Percentiles rank a stretch among this genome's conserved stretches.
Conservation (phyloP, 2,113 vertebrate species). For the Oenanthe oenanthe region DNA sequence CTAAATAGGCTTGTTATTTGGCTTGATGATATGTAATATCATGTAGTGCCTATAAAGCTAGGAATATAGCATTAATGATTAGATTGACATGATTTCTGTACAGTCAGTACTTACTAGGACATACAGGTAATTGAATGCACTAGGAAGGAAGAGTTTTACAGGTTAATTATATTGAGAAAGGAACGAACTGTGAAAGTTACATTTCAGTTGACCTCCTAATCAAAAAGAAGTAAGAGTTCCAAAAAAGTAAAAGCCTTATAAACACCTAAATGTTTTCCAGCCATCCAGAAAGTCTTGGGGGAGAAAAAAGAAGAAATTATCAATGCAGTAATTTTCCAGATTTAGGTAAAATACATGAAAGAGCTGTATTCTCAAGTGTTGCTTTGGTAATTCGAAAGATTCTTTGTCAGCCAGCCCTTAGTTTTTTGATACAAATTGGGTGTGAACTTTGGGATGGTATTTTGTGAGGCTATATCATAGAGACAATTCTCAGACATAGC, state of each 20-base stretch:
- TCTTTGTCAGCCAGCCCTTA: neutral
- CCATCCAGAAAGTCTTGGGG: neutral
- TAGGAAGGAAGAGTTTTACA: neutral
- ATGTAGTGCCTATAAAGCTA: neutral
- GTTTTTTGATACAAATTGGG: neutral
- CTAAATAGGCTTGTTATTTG: neutral
- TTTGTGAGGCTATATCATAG: neutral
- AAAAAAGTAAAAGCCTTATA: neutral
- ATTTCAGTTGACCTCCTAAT: neutral
- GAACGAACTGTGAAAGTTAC: neutral
- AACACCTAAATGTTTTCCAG: neutral
- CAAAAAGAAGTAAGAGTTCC: neutral
- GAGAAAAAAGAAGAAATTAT: neutral
- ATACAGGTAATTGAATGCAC: neutral
- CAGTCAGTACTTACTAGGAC: neutral
- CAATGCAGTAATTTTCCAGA: neutral
- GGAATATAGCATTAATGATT: neutral
- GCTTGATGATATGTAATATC: neutral
- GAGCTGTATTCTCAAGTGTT: neutral
- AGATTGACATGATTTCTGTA: neutral
- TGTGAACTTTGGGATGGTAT: neutral
- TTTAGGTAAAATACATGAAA: neutral
- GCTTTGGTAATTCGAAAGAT: neutral
- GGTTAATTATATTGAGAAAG: neutral
- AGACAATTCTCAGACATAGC: neutral